Evolutionary conservation across 1,140 invertebrate species (phyloP).

Genomic region (Drosophila bifasciata): DNA sequence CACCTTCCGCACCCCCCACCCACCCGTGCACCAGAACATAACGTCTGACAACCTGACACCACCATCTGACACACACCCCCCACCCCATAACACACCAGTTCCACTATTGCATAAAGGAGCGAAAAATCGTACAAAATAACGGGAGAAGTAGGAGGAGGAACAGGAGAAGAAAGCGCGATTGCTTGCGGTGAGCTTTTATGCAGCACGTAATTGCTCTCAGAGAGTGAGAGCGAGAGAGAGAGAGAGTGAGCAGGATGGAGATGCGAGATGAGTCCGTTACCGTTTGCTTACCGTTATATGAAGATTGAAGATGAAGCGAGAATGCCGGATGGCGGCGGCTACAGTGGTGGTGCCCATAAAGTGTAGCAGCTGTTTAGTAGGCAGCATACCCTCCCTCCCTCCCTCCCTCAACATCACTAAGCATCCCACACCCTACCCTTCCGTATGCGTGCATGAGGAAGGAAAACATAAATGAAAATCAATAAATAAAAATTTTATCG

Average conservation of each 20-base stretch:
- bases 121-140: constrained; percentile 39
- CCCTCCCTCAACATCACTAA: no score
- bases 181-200: constrained; percentile 43
- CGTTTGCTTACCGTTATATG: constrained; percentile 54
- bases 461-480: constrained; percentile 76
- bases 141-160: constrained; percentile 2
- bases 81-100: not conserved
- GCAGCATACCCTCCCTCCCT: no score
- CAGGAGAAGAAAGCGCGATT: not conserved
- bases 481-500: constrained; percentile 78
- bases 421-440: no score
- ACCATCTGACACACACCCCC: not conserved
- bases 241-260: constrained; percentile 6
- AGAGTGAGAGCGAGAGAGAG: constrained; percentile 1
- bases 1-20: constrained; percentile 3
- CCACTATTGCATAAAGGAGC: constrained; percentile 25
- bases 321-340: not conserved
- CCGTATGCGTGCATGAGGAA: constrained; percentile 27
- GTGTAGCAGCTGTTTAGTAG: constrained; percentile 74
- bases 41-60: constrained; percentile 15
- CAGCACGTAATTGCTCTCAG: constrained; percentile 38
- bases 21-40: constrained; percentile 30
- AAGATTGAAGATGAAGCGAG: constrained; percentile 51
- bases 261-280: not conserved
- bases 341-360: constrained; percentile 35